These are phyloP conservation scores for Dissostichus mawsoni DNA, from an alignment of 2,113 vertebrate genomes.

Conservation along the genomic window DNA sequence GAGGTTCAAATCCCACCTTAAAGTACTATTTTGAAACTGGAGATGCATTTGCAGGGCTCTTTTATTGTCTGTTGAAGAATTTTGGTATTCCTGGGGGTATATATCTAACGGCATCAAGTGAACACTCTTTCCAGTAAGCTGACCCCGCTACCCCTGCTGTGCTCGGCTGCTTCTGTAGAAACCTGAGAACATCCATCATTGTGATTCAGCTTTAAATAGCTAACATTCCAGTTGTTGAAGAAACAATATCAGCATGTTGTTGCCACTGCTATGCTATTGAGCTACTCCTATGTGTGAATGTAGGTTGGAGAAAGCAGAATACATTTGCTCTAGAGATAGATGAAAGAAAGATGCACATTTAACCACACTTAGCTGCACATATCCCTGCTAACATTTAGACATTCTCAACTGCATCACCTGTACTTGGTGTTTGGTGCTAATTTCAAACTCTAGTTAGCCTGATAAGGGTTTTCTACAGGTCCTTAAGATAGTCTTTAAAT, in stretches of 20 bases:
- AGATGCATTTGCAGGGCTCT: background rate
- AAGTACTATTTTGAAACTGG: constrained; percentile 11
- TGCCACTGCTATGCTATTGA: background rate
- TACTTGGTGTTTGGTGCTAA: background rate
- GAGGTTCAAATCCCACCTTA: constrained; percentile 25
- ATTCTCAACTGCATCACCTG: background rate
- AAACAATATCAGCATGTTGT: background rate
- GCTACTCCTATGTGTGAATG: background rate
- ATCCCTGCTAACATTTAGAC: background rate
- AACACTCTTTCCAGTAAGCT: constrained; percentile 42
- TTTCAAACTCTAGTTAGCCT: background rate
- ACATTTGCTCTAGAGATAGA: background rate
- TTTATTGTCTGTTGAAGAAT: constrained; percentile 14
- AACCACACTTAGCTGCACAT: background rate
- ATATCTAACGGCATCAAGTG: constrained; percentile 41
- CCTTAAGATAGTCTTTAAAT: too few species aligned
- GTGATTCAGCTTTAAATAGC: constrained; percentile 12
- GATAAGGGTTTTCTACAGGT: too few species aligned
- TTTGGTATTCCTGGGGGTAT: constrained; percentile 53
- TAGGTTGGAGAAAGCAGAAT: background rate
- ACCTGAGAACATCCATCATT: constrained; percentile 9
- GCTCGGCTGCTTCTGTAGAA: constrained; percentile 36
- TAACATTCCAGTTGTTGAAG: background rate
- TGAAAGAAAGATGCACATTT: background rate
- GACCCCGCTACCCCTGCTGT: constrained; percentile 19